Evolutionary conservation across 2,113 vertebrate species (phyloP).

Genomic region (Benitochromis conjunctus): DNA sequence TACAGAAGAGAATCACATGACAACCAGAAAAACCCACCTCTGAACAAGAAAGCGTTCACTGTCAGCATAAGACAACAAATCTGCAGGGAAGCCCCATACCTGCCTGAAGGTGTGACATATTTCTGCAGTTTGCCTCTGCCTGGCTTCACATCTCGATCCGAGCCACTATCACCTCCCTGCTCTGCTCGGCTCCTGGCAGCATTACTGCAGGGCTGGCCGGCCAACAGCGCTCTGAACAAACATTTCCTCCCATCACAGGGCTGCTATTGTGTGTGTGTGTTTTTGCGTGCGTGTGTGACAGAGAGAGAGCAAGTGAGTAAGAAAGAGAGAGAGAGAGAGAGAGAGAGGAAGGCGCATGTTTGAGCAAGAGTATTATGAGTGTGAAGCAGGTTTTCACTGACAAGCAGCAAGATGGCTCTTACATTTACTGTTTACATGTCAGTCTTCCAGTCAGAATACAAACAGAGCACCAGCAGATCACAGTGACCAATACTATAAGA

Average conservation of each 20-base stretch:
- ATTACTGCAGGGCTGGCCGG: constrained; percentile 1
- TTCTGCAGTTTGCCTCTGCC: not conserved
- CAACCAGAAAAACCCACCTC: not conserved
- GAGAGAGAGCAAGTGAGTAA: not conserved
- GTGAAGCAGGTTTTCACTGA: constrained; percentile 1
- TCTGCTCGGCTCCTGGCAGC: constrained; percentile 25
- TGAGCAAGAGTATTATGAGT: not conserved
- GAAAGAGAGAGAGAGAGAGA: not conserved
- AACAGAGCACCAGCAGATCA: not conserved
- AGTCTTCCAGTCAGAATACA: not conserved
- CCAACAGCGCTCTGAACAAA: constrained; percentile 43
- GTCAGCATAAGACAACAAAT: not conserved
- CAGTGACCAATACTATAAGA: not conserved
- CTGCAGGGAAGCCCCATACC: not conserved
- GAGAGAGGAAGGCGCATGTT: not conserved
- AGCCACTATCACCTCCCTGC: constrained; percentile 6
- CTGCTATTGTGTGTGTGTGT: not conserved
- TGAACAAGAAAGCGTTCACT: not conserved
- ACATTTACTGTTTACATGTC: not conserved
- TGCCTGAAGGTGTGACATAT: not conserved
- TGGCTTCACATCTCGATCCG: constrained; percentile 7
- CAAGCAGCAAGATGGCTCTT: not conserved
- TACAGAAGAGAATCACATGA: not conserved
- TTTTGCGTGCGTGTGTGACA: not conserved
- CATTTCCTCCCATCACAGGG: constrained; percentile 30